phyloP scores from a whole-genome alignment of 2,888 invertebrate genomes.

The Nemapogon koenigi region DNA sequence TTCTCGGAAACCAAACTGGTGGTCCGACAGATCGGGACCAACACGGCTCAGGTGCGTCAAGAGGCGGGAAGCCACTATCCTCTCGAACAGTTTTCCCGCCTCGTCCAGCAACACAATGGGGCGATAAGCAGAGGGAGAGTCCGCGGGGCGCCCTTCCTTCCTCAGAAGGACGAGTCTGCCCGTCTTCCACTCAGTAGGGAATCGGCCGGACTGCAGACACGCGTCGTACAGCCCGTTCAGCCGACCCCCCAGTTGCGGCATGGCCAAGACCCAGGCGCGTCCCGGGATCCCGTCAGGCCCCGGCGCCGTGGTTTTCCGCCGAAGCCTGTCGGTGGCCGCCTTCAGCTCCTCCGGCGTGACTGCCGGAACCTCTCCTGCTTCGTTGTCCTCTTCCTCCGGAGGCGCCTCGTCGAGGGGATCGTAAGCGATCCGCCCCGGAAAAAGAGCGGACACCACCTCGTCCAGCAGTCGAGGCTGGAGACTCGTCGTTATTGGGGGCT shows the following conservation, averaged over 20 bases:
- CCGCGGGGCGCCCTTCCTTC: too few species aligned
- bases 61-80: too few species aligned
- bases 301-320: not conserved
- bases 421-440: not conserved
- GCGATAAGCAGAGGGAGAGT: too few species aligned
- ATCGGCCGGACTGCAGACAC: too few species aligned
- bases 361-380: not conserved
- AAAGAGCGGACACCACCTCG: not conserved
- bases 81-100: too few species aligned
- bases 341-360: not conserved
- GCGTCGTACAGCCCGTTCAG: too few species aligned
- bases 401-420: not conserved
- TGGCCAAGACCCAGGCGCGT: not conserved
- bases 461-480: too few species aligned
- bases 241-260: not conserved
- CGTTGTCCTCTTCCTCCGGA: not conserved
- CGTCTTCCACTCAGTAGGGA: too few species aligned
- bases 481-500: not conserved
- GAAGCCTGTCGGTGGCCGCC: not conserved
- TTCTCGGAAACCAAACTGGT: not conserved
- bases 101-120: too few species aligned
- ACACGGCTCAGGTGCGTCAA: not conserved
- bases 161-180: too few species aligned
- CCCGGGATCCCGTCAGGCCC: slow-evolving; percentile 1
- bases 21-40: slow-evolving; percentile 1